phyloP scores from a whole-genome alignment of 2,797 vertebrate genomes.

The Synaphobranchus kaupii region DNA sequence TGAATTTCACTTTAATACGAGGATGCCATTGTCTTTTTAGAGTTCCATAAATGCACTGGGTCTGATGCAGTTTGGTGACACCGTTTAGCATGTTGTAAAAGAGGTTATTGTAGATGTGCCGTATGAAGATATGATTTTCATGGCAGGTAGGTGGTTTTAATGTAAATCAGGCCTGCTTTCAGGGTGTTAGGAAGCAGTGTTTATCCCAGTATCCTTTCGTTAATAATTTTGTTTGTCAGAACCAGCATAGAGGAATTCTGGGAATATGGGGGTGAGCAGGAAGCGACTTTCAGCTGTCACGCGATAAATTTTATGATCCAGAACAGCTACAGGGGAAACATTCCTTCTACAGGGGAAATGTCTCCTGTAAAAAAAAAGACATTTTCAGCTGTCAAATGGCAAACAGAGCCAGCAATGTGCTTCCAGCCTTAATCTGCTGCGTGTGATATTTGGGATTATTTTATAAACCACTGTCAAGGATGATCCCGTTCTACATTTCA shows the following conservation, averaged over 20 bases:
- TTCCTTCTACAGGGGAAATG: background rate
- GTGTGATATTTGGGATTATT: background rate
- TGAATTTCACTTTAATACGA: constrained; percentile 38
- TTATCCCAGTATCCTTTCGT: background rate
- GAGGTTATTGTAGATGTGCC: background rate
- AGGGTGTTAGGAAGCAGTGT: background rate
- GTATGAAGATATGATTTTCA: background rate
- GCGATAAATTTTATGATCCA: background rate
- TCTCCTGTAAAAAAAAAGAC: background rate
- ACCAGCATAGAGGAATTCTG: background rate
- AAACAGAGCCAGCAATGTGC: background rate
- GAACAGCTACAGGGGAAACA: background rate
- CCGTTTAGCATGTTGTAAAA: background rate
- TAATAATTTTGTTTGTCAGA: background rate
- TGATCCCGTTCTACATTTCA: background rate
- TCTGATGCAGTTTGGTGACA: background rate
- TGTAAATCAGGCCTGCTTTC: background rate
- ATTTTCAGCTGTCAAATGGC: background rate
- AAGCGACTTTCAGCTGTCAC: background rate
- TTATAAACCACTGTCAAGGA: constrained; percentile 4
- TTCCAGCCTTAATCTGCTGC: constrained; percentile 8
- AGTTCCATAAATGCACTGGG: background rate
- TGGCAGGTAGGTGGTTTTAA: background rate
- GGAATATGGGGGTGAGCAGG: background rate
- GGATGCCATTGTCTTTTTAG: constrained; percentile 42